Evolutionary conservation across 92 coral and sea anemone species (phyloP), one percentile per base, ranked within the genome.

Genomic region (Galaxea fascicularis): DNA sequence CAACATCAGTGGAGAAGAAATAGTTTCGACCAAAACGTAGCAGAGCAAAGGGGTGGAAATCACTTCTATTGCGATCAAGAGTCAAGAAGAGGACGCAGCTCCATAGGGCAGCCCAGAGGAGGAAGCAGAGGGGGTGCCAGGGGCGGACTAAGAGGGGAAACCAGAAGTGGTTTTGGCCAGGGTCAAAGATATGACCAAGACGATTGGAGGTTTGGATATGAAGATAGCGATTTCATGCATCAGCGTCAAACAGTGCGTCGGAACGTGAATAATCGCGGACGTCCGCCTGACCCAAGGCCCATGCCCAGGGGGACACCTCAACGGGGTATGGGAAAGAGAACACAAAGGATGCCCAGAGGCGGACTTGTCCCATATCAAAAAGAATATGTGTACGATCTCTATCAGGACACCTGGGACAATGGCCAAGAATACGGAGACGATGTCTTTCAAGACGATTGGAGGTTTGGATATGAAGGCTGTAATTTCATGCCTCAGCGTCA

Each of bases 311-410:
- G 79, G 24, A 30, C 64, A 18, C 26, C 15, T 0, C 29, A 47
- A 68, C 29, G 52, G 45, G n/a, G 28, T 14, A 12, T 52, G 63
- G 46, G 76, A 30, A 75, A 39, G 22, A 7, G 51, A 25, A 56
- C 88, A n/a, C 49, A 64, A 74, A 73, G 65, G 5, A 82, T 52
- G 29, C 44, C 81, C 22, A 62, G 74, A 63, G 56, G 46, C 10
- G 64, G 73, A 17, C 45, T 46, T 49, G 29, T 18, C n/a, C 73
- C 73, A 39, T 25, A 18, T 35, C 88, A 74, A 35, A 6, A 6
- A 35, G 41, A 35, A 35, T 35, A 6, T 35, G 41, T 2, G 6
- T 35, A 35, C 41, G 41, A 35, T 35, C 41, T 35, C 41, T 35
- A 35, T 35, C 41, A 35, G 6, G 3, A 35, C 2, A 6, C 41